These are phyloP conservation scores for Acanthosepion esculentum DNA, from an alignment of 2,888 invertebrate genomes.

Conservation along the genomic window DNA sequence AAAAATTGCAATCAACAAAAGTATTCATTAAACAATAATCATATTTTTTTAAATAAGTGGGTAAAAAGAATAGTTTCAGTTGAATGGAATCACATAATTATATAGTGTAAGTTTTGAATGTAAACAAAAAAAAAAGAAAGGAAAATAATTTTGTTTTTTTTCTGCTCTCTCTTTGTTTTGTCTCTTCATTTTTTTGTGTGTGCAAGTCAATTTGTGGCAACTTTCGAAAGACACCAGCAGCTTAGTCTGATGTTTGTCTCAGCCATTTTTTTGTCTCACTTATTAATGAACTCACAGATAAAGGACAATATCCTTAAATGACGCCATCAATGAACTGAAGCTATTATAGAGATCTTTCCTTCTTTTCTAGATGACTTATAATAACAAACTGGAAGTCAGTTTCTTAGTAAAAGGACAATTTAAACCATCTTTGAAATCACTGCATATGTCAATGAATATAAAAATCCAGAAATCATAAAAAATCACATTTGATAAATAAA, in stretches of 20 bases:
- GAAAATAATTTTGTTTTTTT: background rate
- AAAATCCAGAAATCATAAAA: background rate
- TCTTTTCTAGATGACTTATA: background rate
- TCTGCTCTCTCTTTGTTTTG: background rate
- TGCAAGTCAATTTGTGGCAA: background rate
- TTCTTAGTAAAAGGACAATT: background rate
- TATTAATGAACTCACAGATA: background rate
- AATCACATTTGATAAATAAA: background rate
- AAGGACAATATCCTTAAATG: slow-evolving; percentile 22
- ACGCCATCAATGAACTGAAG: background rate
- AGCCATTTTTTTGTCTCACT: background rate
- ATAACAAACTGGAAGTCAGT: background rate
- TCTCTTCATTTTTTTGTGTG: no score
- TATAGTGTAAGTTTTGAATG: background rate
- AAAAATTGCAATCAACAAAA: background rate
- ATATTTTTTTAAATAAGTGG: background rate
- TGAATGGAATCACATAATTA: slow-evolving; percentile 2
- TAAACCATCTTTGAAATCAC: background rate
- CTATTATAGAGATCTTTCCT: background rate
- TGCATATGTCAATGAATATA: background rate
- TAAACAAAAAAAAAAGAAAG: background rate
- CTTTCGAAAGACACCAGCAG: background rate
- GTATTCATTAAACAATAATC: background rate
- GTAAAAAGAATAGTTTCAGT: background rate
- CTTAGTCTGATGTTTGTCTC: background rate